Base-by-base conservation (phyloP, 1,140 invertebrate genomes). In the Stegodyphus dumicola region DNA sequence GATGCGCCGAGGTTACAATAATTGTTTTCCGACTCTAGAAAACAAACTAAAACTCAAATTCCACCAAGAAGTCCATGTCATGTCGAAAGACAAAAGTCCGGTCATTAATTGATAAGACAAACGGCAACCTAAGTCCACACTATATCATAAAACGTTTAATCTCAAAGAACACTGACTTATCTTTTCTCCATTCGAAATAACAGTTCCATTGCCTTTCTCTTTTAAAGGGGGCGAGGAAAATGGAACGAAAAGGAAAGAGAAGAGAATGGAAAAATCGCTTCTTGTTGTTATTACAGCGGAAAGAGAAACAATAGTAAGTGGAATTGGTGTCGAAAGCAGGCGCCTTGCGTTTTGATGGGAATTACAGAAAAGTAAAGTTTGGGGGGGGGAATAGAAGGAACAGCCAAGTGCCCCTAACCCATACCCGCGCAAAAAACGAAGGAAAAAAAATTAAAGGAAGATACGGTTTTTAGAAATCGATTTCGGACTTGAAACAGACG, bases 131-230 rank as follows among this genome's bases (percentile, higher is more conserved):
- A 75, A 75, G n/a, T 75, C 73, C 13, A 1, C 56, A 9, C 56
- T 60, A 15, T 11, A 60, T 60, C 56, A 60, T 60, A 60, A 60
- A 5, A 15, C 56, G 15, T 60, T 60, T 60, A 60, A 60, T 60
- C 56, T 60, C 15, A 15, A 60, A 60, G 15, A 15, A 60, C 15
- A 15, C 56, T 60, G 56, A 60, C 56, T 60, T 60, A 60, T 60
- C 56, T 60, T 60, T 60, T 17, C 11, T 75, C 53, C 53, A 48
- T 60, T 60, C 56, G 53, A 75, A 75, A 75, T 75, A 75, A 75
- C 56, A 64, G 73, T 75, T 56, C 17, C 53, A 54, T 75, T 54
- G 52, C n/a, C 7, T 51, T 73, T 56, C 54, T 51, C 49, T 6
- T 73, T 73, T 49, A 10, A 6, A 10, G n/a, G 18, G 18, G 54